A percentile compares a stretch with the other conserved stretches of the same genome.
phyloP scores from a whole-genome alignment of 2,888 invertebrate genomes.

The Stenodema calcarata region DNA sequence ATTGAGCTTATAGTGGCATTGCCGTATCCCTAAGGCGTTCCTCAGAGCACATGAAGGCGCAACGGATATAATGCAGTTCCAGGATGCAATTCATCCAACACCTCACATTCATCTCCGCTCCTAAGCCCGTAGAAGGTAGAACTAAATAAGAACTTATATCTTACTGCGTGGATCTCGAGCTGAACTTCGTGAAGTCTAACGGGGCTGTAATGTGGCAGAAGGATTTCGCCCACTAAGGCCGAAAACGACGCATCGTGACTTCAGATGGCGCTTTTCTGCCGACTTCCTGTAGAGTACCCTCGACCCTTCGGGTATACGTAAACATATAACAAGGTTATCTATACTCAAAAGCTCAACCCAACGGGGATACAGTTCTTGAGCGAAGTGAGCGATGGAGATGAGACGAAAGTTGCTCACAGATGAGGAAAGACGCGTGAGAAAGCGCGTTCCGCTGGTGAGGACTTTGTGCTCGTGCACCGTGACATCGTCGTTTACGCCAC shows the following conservation, averaged over 20 bases:
- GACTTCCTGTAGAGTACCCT: not conserved
- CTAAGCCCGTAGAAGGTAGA: not conserved
- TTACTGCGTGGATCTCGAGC: not conserved
- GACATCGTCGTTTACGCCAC: not conserved
- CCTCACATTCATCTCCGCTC: not conserved
- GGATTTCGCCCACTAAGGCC: not conserved
- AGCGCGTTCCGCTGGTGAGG: not conserved
- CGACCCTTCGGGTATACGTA: too few relatives aligned
- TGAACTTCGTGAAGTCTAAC: not conserved
- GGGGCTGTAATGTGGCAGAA: not conserved
- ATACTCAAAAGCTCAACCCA: not conserved
- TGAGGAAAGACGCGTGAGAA: not conserved
- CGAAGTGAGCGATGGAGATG: not conserved
- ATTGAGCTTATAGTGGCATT: not conserved
- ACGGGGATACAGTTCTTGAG: not conserved
- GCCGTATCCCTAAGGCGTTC: not conserved
- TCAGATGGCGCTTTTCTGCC: not conserved
- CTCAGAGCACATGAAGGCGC: not conserved
- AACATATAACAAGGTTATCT: too few relatives aligned
- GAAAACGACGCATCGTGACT: slow-evolving; percentile 4
- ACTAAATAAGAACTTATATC: not conserved
- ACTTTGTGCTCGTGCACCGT: not conserved
- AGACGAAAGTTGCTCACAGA: not conserved
- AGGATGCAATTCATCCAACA: not conserved
- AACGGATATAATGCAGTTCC: not conserved